phyloP scores from a whole-genome alignment of 2,113 vertebrate genomes.

The Periophthalmodon schlosseri region DNA sequence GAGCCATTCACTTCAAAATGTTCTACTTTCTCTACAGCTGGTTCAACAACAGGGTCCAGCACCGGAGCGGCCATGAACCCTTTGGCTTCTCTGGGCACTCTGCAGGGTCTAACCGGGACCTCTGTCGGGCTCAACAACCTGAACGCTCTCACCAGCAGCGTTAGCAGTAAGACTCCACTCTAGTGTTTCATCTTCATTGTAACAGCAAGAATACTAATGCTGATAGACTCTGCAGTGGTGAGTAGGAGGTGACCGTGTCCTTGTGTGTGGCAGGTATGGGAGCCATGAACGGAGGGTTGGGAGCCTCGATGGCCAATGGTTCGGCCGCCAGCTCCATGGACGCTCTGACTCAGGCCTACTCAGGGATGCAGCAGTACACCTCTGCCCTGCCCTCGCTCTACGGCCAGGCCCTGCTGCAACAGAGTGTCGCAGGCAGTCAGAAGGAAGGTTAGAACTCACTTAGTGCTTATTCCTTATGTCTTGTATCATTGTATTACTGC shows the following conservation, averaged over 20 bases:
- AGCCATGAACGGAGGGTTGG: constrained; percentile 94
- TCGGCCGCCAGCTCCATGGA: constrained; percentile 93
- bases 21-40: constrained; percentile 66
- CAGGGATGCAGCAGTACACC: constrained; percentile 98
- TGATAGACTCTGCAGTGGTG: background rate
- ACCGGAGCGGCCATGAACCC: constrained; percentile 93
- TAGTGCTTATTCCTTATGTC: background rate
- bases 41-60: constrained; percentile 86
- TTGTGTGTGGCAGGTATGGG: constrained; percentile 92
- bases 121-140: constrained; percentile 94
- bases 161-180: constrained; percentile 83
- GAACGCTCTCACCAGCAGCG: constrained; percentile 93
- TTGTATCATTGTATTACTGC: background rate
- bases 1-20: background rate
- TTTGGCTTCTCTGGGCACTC: constrained; percentile 91
- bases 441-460: constrained; percentile 87
- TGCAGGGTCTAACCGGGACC: constrained; percentile 91
- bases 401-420: constrained; percentile 93
- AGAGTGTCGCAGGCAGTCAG: constrained; percentile 94
- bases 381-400: constrained; percentile 96
- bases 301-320: constrained; percentile 92
- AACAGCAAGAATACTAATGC: background rate
- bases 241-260: background rate
- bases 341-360: constrained; percentile 98
- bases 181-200: background rate